These are phyloP conservation scores for Larimichthys crocea DNA, from an alignment of 2,113 vertebrate genomes.

Conservation along the genomic window DNA sequence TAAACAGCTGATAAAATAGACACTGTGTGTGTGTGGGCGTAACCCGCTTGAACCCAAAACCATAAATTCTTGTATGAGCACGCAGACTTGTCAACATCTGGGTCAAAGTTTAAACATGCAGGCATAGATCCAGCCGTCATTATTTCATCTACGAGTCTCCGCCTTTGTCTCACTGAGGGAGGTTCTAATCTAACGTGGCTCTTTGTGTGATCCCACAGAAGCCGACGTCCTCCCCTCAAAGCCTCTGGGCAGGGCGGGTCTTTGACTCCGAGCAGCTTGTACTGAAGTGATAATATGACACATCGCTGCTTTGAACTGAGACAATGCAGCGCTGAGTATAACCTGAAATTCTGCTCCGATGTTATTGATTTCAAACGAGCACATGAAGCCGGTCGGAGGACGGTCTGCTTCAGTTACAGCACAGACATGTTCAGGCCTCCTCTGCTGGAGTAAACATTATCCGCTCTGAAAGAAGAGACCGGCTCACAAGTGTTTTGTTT, in stretches of 20 bases:
- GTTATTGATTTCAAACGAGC: not conserved
- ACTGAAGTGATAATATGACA: not conserved
- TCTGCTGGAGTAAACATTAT: too few species aligned
- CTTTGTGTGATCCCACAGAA: not conserved
- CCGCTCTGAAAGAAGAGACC: not conserved
- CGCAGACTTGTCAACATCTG: not conserved
- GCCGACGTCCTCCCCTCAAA: not conserved
- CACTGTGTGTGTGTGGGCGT: not conserved
- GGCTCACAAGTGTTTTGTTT: not conserved
- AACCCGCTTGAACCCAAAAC: not conserved
- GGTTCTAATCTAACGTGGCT: slow-evolving; percentile 21
- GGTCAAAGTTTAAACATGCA: slow-evolving; percentile 42
- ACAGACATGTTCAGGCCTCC: too few species aligned
- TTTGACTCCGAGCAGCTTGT: not conserved
- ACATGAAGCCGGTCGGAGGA: not conserved
- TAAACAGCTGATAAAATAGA: not conserved
- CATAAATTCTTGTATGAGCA: slow-evolving; percentile 36
- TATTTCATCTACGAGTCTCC: slow-evolving; percentile 1
- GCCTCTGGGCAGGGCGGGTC: not conserved
- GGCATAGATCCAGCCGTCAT: not conserved
- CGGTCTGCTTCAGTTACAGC: not conserved
- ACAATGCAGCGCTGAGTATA: not conserved
- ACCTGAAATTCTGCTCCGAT: not conserved
- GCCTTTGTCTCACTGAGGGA: slow-evolving; percentile 40
- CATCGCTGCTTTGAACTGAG: not conserved